Conservation (phyloP, 2,888 invertebrate genomes). For the Polia nebulosa region DNA sequence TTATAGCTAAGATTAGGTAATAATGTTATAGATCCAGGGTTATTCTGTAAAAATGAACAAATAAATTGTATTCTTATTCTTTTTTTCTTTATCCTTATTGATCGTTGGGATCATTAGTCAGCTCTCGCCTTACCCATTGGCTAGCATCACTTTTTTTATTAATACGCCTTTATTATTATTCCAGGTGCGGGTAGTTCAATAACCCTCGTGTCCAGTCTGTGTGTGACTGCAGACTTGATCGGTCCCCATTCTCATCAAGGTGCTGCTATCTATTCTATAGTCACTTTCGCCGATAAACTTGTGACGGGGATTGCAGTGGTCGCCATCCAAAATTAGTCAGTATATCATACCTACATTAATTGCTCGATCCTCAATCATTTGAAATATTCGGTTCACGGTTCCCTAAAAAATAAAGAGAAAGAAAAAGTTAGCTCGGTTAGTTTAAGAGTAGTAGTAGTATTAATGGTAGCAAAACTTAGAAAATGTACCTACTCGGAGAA, state of each 20-base stretch:
- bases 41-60: too few relatives aligned
- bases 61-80: too few relatives aligned
- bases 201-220: conserved; percentile 96
- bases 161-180: conserved; percentile 26
- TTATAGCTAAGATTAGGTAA: too few relatives aligned
- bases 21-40: too few relatives aligned
- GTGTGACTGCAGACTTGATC: conserved; percentile 97
- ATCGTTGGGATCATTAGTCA: background rate
- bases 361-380: background rate
- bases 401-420: too few relatives aligned
- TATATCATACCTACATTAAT: conserved; percentile 47
- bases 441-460: too few relatives aligned
- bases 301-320: conserved; percentile 97
- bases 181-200: conserved; percentile 95
- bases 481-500: too few relatives aligned
- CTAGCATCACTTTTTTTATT: background rate
- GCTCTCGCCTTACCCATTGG: background rate
- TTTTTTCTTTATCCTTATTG: too few relatives aligned
- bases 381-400: background rate
- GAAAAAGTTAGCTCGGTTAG: too few relatives aligned
- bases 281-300: conserved; percentile 98
- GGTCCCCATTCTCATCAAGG: conserved; percentile 96
- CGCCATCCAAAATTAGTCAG: conserved; percentile 95
- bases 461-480: too few relatives aligned
- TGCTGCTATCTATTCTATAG: conserved; percentile 97